These are phyloP conservation scores for Ceraclea dissimilis DNA, from an alignment of 2,888 invertebrate genomes.

Conservation along the genomic window DNA sequence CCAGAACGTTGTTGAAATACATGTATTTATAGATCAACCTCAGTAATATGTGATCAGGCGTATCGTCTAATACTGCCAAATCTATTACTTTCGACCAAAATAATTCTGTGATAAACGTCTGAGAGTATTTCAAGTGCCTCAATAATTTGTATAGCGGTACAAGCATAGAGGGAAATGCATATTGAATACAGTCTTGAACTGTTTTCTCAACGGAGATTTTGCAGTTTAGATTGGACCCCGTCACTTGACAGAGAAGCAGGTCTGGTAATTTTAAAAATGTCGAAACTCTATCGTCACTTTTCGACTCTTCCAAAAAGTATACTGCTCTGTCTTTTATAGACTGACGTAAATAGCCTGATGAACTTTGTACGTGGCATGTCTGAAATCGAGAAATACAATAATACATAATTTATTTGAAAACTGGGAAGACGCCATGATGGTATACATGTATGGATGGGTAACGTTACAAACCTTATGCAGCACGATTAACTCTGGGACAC, in stretches of 20 bases:
- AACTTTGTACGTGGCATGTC: neutral
- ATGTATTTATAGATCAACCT: conserved; percentile 18
- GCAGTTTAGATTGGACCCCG: neutral
- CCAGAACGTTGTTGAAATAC: conserved; percentile 16
- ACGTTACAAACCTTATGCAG: neutral
- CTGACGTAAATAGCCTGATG: neutral
- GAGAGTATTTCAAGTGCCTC: neutral
- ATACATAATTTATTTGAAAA: no score
- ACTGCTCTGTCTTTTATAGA: conserved; percentile 4
- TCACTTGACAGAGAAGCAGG: conserved; percentile 20
- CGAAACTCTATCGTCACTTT: conserved; percentile 10
- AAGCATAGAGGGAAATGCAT: conserved; percentile 6
- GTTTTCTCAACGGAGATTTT: conserved; percentile 4
- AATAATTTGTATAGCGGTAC: conserved; percentile 7
- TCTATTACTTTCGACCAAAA: neutral
- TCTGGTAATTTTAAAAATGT: conserved; percentile 17
- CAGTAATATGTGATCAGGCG: conserved; percentile 10
- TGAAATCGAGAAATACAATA: neutral
- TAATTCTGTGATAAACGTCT: neutral
- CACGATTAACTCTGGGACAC: neutral
- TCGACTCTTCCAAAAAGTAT: conserved; percentile 7
- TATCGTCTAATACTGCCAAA: neutral
- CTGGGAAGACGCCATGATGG: no score
- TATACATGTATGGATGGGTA: no score
- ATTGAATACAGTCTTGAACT: conserved; percentile 3